These are phyloP conservation scores for Pluvialis apricaria DNA, from an alignment of 2,113 vertebrate genomes.

Conservation along the genomic window DNA sequence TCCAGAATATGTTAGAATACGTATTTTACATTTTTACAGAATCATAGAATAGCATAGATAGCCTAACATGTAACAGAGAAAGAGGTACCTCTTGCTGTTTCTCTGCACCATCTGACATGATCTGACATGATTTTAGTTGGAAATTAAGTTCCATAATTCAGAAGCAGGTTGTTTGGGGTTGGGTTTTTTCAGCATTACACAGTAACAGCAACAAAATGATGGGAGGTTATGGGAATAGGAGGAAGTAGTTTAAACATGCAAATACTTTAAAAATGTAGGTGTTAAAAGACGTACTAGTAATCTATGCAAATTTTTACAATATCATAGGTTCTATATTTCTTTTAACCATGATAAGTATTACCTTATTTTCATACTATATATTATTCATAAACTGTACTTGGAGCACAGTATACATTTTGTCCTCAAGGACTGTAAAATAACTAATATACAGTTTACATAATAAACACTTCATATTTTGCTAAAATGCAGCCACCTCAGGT, in stretches of 20 bases:
- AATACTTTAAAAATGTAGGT: not conserved
- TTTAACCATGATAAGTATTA: not conserved
- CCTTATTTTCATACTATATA: not conserved
- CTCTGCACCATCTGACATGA: not conserved
- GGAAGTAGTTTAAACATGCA: constrained; percentile 15
- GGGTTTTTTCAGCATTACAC: not conserved
- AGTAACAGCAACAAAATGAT: not conserved
- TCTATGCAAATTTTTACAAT: not conserved
- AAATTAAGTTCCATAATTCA: constrained; percentile 15
- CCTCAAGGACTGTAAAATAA: not conserved
- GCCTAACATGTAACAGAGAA: not conserved
- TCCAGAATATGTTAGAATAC: not conserved
- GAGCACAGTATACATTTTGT: not conserved
- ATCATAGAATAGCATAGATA: not conserved
- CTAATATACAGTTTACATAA: not conserved
- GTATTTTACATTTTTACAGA: not conserved
- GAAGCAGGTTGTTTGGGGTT: not conserved
- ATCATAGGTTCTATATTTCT: not conserved
- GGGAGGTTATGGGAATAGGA: not conserved
- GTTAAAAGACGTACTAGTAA: not conserved
- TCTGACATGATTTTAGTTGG: not conserved
- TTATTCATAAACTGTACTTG: not conserved
- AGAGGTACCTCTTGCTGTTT: not conserved
- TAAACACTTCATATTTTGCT: not conserved
- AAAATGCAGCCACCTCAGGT: not conserved